phyloP scores from a whole-genome alignment of 2,888 invertebrate genomes.

The Platycnemis pennipes region DNA sequence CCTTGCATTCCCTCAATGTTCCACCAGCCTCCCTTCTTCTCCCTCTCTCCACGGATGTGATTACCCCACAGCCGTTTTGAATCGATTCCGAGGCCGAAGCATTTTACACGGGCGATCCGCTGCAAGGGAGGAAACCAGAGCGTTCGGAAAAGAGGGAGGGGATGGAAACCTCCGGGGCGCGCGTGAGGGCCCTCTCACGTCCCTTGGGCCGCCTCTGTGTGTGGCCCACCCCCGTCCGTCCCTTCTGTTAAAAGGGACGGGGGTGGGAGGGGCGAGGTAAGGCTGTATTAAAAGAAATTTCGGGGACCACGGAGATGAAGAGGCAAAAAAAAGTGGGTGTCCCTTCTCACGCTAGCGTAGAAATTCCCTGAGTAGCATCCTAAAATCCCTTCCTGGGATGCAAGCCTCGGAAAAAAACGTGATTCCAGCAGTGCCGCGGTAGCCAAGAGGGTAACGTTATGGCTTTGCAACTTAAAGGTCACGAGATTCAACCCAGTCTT shows the following conservation, averaged over 20 bases:
- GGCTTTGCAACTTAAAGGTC: no score
- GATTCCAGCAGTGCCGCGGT: not conserved
- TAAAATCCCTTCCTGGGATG: not conserved
- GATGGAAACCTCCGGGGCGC: not conserved
- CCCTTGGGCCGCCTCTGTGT: not conserved
- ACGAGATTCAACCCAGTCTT: no score
- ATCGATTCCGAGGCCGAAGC: not conserved
- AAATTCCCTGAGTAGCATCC: not conserved
- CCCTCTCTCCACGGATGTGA: not conserved
- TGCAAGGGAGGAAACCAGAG: not conserved
- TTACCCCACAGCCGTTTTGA: not conserved
- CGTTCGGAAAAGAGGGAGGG: not conserved
- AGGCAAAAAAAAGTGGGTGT: not conserved
- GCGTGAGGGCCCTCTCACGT: not conserved
- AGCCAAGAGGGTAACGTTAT: no score
- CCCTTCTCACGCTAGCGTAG: not conserved
- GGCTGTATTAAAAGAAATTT: not conserved
- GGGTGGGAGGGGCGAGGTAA: not conserved
- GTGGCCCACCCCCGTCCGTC: not conserved
- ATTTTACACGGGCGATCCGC: not conserved
- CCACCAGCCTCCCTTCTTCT: no score
- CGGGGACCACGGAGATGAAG: not conserved
- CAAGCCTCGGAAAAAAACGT: not conserved
- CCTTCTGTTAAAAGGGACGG: not conserved
- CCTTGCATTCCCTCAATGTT: no score